Conservation (phyloP, 2,797 vertebrate species). For the Parauchenoglanis ngamensis region DNA sequence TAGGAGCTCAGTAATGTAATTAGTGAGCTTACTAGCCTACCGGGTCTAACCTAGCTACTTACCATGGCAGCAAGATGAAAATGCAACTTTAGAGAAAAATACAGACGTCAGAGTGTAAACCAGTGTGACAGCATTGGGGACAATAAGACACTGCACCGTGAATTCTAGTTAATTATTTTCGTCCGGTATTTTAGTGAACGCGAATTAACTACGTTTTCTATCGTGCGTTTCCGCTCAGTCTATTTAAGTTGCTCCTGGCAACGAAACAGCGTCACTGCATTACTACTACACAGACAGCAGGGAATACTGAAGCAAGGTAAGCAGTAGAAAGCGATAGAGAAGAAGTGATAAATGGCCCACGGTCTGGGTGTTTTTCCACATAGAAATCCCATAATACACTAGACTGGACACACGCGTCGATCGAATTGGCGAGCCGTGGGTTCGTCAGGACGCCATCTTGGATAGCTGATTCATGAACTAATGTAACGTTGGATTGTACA, state of each 20-base stretch:
- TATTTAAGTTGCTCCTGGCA: conserved; percentile 5
- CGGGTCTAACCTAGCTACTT: neutral
- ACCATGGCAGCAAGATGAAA: neutral
- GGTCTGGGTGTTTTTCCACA: neutral
- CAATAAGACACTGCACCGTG: neutral
- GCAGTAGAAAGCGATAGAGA: neutral
- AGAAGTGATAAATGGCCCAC: neutral
- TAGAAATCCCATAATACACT: no score
- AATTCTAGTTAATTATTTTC: neutral
- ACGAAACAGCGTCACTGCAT: neutral
- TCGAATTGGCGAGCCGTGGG: no score
- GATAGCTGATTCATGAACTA: no score
- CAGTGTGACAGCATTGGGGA: no score
- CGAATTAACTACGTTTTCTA: neutral
- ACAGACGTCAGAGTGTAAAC: neutral
- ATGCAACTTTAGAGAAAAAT: neutral
- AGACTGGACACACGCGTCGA: no score
- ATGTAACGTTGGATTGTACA: no score
- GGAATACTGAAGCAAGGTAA: neutral
- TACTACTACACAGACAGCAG: neutral
- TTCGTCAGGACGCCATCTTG: no score
- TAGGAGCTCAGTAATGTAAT: neutral
- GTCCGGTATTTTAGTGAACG: neutral
- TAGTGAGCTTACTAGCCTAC: neutral
- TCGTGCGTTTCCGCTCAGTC: neutral